Percentiles rank a stretch among this genome's conserved stretches.
phyloP scores from a whole-genome alignment of 2,113 vertebrate genomes.

The Petroica traversi region DNA sequence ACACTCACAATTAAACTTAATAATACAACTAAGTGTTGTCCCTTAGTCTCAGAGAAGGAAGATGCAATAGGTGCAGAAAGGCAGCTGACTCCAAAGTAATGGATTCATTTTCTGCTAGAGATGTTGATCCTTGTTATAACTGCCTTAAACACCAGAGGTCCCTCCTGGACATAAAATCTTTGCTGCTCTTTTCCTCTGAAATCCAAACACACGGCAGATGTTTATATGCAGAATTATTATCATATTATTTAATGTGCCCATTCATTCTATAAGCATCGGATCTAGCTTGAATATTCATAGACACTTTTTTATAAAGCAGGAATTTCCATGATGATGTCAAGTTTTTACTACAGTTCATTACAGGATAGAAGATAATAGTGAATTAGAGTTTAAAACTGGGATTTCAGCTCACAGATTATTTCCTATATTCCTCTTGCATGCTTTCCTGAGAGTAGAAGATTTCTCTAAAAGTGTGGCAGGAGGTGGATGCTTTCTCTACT shows the following conservation, averaged over 20 bases:
- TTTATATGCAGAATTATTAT: neutral
- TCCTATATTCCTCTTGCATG: neutral
- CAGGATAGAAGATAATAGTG: neutral
- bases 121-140: neutral
- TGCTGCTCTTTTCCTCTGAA: neutral
- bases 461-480: neutral
- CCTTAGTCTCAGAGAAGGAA: neutral
- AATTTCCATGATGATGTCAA: neutral
- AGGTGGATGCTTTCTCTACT: neutral
- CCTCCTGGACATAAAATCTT: neutral
- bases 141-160: neutral
- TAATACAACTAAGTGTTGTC: neutral
- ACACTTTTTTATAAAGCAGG: neutral
- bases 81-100: neutral
- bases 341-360: neutral
- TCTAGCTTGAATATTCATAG: neutral
- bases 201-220: neutral
- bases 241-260: neutral
- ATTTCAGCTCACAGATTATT: neutral
- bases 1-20: neutral
- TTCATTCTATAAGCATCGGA: neutral
- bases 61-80: neutral
- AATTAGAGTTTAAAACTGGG: neutral
- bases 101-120: accelerated
- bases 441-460: neutral